Conservation (phyloP, 2,888 invertebrate genomes). For the Empis stercorea region DNA sequence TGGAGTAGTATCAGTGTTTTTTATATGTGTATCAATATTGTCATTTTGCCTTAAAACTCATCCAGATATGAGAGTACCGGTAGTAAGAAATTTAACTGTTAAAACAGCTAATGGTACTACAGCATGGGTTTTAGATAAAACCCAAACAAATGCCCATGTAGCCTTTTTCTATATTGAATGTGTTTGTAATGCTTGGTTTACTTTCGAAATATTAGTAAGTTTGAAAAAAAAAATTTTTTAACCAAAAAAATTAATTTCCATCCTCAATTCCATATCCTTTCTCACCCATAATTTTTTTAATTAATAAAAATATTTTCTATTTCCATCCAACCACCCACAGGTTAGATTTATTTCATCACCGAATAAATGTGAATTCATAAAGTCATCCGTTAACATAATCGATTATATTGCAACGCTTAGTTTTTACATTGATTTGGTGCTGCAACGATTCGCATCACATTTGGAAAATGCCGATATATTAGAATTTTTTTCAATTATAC, state of each 20-base stretch:
- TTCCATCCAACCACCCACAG: no score
- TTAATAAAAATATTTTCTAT: no score
- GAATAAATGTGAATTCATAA: constrained; percentile 87
- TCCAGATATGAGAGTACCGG: constrained; percentile 92
- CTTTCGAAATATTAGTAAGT: constrained; percentile 74
- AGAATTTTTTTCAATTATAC: constrained; percentile 95
- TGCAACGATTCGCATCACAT: constrained; percentile 81
- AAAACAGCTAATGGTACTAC: constrained; percentile 60
- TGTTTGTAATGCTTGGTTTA: constrained; percentile 99
- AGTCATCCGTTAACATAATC: constrained; percentile 95
- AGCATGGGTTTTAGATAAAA: constrained; percentile 77
- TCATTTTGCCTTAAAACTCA: constrained; percentile 99
- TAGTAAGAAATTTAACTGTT: constrained; percentile 68
- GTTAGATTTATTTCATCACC: constrained; percentile 86
- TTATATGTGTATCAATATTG: constrained; percentile 97
- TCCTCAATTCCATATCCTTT: no score
- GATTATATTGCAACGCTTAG: constrained; percentile 98
- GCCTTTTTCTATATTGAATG: constrained; percentile 98
- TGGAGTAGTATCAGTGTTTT: constrained; percentile 96
- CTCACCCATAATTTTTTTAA: no score
- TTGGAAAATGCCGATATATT: constrained; percentile 90
- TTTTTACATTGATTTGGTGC: constrained; percentile 89
- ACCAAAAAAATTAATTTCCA: no score
- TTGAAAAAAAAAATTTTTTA: no score
- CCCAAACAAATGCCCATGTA: constrained; percentile 89